These are phyloP conservation scores for Phragmatobia fuliginosa DNA, from an alignment of 2,888 invertebrate genomes.

Conservation along the genomic window DNA sequence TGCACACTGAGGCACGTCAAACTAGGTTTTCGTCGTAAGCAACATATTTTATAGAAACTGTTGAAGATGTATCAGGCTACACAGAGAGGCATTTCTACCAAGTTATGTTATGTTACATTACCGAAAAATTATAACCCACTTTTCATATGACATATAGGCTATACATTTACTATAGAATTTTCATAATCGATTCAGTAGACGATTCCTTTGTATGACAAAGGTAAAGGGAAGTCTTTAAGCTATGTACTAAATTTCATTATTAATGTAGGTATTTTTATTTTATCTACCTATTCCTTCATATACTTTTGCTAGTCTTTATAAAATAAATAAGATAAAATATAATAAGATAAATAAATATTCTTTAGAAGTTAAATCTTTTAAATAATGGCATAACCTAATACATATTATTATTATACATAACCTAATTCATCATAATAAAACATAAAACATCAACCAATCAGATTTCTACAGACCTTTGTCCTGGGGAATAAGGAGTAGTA, in stretches of 20 bases:
- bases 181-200: too few species aligned
- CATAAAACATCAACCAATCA: neutral
- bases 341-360: neutral
- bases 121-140: neutral
- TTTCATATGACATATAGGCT: neutral
- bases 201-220: too few species aligned
- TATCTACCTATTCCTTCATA: too few species aligned
- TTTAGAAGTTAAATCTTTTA: neutral
- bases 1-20: too few species aligned
- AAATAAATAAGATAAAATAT: too few species aligned
- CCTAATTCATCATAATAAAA: neutral
- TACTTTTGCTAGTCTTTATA: too few species aligned
- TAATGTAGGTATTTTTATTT: too few species aligned
- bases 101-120: too few species aligned
- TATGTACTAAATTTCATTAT: too few species aligned
- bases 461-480: conserved; percentile 59
- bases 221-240: neutral
- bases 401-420: neutral
- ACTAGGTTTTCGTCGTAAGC: too few species aligned
- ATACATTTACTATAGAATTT: neutral
- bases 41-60: too few species aligned
- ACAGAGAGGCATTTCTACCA: neutral
- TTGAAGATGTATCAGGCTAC: neutral
- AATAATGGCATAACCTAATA: neutral
- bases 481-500: conserved; percentile 76